Evolutionary conservation across 2,888 invertebrate genomes (phyloP), one percentile per base, ranked within the genome.

Genomic region (Thymelicus sylvestris): DNA sequence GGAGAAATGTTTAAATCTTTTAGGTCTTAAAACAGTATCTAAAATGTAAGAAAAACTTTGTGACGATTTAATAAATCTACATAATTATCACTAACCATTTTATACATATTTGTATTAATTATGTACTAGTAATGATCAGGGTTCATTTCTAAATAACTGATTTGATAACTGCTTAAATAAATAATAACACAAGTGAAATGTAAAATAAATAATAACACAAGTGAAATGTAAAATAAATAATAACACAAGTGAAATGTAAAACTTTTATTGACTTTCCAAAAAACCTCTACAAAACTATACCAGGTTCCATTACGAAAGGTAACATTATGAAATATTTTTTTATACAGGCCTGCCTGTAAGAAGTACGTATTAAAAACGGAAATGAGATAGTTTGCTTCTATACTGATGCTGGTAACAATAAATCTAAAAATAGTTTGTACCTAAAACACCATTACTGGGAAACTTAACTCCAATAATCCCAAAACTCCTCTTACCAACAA

Each of bases 1-100:
- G 95, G 96, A 96, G 73, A 95, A 97, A 80, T 97, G 98, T 83
- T 98, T 99, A 86, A 89, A 96, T 79, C 97, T 99, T 80, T 95
- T 99, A 69, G 99, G 99, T 66, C 95, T 99, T 57, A 97, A 97
- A 87, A 97, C 99, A 50, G 97, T 99, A 31, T 95, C 97, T 48
- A 97, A 96, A 90, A 99, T 99, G 98, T 99, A 95, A 72, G 48
- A 64, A 66, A 31, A 55, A 59, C 38, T 12, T 10, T 44, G 44
- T 71, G 55, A 15, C 65, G 7, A 39, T 47, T 66, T 70, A 66
- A 7, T 64, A 38, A 48, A 72, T 39, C 13, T 15, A 59, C 39
- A 13, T 13, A 44, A 19, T 19, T 52, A 62, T 48, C 68, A 68
- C 55, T 63, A 48, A 63, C 50, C 31, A 31, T 52, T 64, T 64